These are phyloP conservation scores for Byasa hedistus DNA, from an alignment of 2,888 invertebrate genomes.

Conservation along the genomic window DNA sequence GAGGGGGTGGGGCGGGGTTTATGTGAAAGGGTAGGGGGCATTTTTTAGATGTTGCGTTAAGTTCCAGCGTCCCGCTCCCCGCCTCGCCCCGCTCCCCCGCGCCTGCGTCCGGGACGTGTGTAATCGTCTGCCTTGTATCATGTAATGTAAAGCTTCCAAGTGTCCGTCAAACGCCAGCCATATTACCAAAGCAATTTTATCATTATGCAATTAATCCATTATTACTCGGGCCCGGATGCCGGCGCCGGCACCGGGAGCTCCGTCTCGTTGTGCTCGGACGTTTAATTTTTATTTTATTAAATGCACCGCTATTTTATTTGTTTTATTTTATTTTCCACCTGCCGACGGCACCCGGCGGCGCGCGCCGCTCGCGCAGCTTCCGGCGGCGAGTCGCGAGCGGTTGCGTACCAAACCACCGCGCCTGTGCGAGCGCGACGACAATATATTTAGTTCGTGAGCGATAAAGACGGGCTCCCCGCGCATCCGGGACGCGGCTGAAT, in stretches of 20 bases:
- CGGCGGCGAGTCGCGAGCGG: too few species aligned
- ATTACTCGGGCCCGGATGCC: not conserved
- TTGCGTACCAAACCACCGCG: too few species aligned
- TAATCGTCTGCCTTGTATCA: too few species aligned
- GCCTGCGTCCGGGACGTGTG: too few species aligned
- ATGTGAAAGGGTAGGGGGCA: not conserved
- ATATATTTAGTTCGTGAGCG: too few species aligned
- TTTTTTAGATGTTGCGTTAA: not conserved
- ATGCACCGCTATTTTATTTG: slow-evolving; percentile 68
- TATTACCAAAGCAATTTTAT: slow-evolving; percentile 50
- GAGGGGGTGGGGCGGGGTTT: not conserved
- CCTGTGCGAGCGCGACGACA: too few species aligned
- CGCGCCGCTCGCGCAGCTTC: too few species aligned
- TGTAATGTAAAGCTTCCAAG: not conserved
- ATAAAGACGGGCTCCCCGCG: too few species aligned
- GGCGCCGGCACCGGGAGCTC: slow-evolving; percentile 38
- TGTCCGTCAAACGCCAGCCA: slow-evolving; percentile 39
- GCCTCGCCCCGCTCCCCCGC: too few species aligned
- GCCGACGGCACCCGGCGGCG: too few species aligned
- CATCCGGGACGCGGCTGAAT: too few species aligned
- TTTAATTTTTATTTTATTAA: slow-evolving; percentile 61
- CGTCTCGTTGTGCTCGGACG: slow-evolving; percentile 63
- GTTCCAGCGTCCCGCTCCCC: not conserved
- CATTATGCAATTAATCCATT: slow-evolving; percentile 33
- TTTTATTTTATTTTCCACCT: slow-evolving; percentile 48